Percentiles rank a stretch among this genome's conserved stretches.
phyloP scores from a whole-genome alignment of 2,113 vertebrate species.

The Oreotrochilus melanogaster region DNA sequence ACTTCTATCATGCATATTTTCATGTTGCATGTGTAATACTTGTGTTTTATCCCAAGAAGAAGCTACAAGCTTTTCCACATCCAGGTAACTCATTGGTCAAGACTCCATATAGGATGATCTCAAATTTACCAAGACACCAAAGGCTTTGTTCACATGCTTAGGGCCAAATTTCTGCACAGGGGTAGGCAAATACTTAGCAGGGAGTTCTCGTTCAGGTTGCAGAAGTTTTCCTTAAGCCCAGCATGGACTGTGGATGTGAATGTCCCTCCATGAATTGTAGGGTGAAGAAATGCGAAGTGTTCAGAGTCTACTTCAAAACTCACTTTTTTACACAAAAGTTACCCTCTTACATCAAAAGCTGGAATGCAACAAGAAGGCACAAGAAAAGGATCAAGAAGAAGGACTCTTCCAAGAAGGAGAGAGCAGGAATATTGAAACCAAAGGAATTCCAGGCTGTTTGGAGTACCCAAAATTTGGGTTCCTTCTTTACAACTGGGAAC shows the following conservation, averaged over 20 bases:
- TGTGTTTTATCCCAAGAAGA: not conserved
- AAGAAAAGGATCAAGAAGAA: not conserved
- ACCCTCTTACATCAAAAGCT: not conserved
- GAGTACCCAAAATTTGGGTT: not conserved
- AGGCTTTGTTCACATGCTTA: not conserved
- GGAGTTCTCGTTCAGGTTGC: not conserved
- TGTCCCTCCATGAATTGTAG: not conserved
- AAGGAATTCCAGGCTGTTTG: not conserved
- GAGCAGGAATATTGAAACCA: not conserved
- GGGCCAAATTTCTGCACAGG: not conserved
- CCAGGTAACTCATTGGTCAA: not conserved
- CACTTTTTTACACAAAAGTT: not conserved
- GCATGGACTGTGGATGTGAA: not conserved
- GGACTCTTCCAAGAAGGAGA: not conserved
- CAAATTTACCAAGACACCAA: not conserved
- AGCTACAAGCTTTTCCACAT: not conserved
- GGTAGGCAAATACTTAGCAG: not conserved
- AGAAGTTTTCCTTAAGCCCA: not conserved
- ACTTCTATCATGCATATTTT: not conserved
- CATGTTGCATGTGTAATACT: not conserved
- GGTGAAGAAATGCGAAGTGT: not conserved
- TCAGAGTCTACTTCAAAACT: not conserved
- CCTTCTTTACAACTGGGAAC: not conserved
- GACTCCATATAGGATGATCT: not conserved
- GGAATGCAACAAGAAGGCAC: not conserved